These are phyloP conservation scores for Eudorcas thomsonii DNA, from an alignment of 2,113 vertebrate species.

Conservation along the genomic window DNA sequence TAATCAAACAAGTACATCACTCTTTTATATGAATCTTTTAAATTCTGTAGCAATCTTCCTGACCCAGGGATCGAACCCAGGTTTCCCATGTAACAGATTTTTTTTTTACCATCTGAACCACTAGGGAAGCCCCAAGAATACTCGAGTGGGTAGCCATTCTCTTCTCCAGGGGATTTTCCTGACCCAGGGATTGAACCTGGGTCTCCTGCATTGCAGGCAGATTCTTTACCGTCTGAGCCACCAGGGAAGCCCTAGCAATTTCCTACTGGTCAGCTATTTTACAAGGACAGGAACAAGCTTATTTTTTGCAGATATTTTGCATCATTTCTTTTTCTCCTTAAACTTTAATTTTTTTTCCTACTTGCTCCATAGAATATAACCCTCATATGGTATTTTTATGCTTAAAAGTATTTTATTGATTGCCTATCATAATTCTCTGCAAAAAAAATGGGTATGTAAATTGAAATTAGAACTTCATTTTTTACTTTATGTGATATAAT, in stretches of 20 bases:
- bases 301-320: not conserved
- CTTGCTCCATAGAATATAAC: not conserved
- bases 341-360: not conserved
- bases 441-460: not conserved
- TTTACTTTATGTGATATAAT: not conserved
- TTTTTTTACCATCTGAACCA: not conserved
- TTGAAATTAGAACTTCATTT: not conserved
- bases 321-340: not conserved
- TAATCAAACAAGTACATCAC: not conserved
- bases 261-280: not conserved
- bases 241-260: not conserved
- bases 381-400: conserved; percentile 4
- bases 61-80: not conserved
- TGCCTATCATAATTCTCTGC: not conserved
- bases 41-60: not conserved
- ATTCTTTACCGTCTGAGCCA: not conserved
- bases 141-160: not conserved
- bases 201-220: not conserved
- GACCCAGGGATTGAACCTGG: not conserved
- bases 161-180: not conserved
- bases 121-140: not conserved
- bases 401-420: conserved; percentile 20
- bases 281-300: not conserved
- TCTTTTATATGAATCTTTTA: not conserved
- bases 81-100: not conserved